These are phyloP conservation scores for Trichomycterus rosablanca DNA, from an alignment of 2,113 vertebrate genomes.

Conservation along the genomic window DNA sequence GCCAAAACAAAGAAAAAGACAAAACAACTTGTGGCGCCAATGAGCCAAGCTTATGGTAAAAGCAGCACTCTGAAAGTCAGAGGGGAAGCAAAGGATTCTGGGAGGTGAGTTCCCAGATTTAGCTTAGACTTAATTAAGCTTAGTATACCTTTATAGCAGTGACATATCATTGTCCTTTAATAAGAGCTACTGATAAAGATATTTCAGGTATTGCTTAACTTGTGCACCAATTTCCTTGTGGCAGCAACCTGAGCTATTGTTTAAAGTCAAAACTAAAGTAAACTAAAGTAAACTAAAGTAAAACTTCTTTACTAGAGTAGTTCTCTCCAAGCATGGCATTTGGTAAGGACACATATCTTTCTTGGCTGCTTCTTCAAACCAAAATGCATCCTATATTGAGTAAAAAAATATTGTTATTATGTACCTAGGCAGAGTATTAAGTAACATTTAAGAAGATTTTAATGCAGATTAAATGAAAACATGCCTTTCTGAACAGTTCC, in stretches of 20 bases:
- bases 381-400: background rate
- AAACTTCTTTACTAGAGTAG: constrained; percentile 63
- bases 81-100: no score
- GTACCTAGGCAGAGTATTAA: background rate
- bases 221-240: background rate
- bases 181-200: no score
- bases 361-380: constrained; percentile 11
- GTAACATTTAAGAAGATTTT: background rate
- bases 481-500: constrained; percentile 72
- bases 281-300: constrained; percentile 70
- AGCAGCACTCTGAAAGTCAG: no score
- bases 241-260: background rate
- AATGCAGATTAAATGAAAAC: background rate
- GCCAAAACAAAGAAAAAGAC: no score
- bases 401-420: background rate
- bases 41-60: no score
- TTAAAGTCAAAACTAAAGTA: constrained; percentile 35
- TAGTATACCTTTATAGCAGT: no score
- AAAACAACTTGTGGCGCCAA: no score
- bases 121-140: no score
- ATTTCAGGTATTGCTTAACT: background rate
- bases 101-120: no score
- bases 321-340: constrained; percentile 69
- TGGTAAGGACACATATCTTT: constrained; percentile 44
- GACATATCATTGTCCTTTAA: no score